These are phyloP conservation scores for Nebria brevicollis DNA, from an alignment of 2,888 invertebrate species.

Conservation along the genomic window DNA sequence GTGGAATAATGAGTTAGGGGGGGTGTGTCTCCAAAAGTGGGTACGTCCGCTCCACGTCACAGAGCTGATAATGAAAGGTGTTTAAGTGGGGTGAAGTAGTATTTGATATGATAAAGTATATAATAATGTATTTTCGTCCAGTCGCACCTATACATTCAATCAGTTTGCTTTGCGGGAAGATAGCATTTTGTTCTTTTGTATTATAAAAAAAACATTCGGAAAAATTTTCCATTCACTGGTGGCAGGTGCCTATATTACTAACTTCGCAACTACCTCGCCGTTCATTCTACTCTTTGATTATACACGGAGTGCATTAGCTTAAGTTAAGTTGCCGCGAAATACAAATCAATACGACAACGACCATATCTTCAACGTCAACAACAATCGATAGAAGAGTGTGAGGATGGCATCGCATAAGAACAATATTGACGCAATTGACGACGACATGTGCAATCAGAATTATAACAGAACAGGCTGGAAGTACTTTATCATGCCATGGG, in stretches of 20 bases:
- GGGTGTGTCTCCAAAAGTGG: too few relatives aligned
- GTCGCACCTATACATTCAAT: too few relatives aligned
- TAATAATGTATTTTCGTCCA: too few relatives aligned
- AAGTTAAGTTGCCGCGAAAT: not conserved
- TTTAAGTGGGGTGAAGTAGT: too few relatives aligned
- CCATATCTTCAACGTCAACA: not conserved
- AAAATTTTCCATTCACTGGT: slow-evolving; percentile 37
- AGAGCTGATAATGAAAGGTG: too few relatives aligned
- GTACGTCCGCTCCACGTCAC: too few relatives aligned
- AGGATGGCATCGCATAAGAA: not conserved
- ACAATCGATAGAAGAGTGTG: not conserved
- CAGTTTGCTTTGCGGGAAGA: not conserved
- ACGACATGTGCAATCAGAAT: slow-evolving; percentile 23
- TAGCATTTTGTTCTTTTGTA: not conserved
- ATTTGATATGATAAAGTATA: too few relatives aligned
- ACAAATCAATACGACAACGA: not conserved
- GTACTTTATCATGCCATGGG: slow-evolving; percentile 14
- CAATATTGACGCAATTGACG: slow-evolving; percentile 4
- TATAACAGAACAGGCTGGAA: slow-evolving; percentile 14
- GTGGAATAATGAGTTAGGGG: too few relatives aligned
- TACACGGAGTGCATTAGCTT: not conserved
- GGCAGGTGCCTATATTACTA: slow-evolving; percentile 41
- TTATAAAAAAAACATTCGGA: not conserved
- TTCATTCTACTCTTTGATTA: slow-evolving; percentile 32
- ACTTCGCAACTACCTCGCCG: slow-evolving; percentile 8